phyloP scores from a whole-genome alignment of 30 jellyfish, hydroid and myxozoan species.

The Turritopsis dohrnii region DNA sequence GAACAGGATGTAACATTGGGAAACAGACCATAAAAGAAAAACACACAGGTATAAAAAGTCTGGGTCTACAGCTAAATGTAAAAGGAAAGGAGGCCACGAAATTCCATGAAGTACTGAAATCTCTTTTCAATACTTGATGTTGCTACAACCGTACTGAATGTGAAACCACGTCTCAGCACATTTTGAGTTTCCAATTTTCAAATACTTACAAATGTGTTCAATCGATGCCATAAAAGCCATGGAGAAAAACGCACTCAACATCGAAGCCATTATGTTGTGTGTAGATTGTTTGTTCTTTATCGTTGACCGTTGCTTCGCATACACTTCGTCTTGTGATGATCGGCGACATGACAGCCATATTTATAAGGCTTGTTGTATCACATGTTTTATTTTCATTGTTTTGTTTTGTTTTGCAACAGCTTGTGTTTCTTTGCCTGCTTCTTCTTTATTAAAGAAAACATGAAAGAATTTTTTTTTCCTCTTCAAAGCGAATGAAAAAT shows the following conservation, averaged over 20 bases:
- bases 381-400: too few species aligned
- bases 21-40: not conserved
- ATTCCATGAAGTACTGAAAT: too few species aligned
- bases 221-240: not conserved
- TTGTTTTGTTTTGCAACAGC: not conserved
- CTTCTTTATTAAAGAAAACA: not conserved
- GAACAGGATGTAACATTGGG: not conserved
- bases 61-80: too few species aligned
- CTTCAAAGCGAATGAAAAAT: not conserved
- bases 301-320: not conserved
- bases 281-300: not conserved
- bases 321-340: not conserved
- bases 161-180: too few species aligned
- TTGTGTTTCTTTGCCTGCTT: not conserved
- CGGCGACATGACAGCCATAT: not conserved
- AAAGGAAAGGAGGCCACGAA: too few species aligned
- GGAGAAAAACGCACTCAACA: not conserved
- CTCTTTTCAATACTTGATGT: too few species aligned
- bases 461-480: not conserved
- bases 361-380: not conserved
- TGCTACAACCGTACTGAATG: too few species aligned
- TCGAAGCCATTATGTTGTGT: not conserved
- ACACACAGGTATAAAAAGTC: too few species aligned
- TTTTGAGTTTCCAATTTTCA: too few species aligned
- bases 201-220: not conserved